These are phyloP conservation scores for Hiodon alosoides DNA, from an alignment of 2,113 vertebrate genomes.

Conservation along the genomic window DNA sequence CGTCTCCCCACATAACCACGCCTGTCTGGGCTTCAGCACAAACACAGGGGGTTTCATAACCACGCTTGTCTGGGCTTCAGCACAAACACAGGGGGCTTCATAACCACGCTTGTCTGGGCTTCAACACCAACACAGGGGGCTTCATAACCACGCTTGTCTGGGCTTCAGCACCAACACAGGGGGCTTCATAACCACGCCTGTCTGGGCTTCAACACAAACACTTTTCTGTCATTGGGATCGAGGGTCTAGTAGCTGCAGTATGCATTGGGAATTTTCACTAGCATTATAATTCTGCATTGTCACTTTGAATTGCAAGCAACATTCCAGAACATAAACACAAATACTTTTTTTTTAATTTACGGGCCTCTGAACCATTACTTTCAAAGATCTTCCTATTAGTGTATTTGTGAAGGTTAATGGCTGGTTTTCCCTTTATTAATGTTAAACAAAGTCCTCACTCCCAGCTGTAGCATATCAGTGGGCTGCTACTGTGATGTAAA, in stretches of 20 bases:
- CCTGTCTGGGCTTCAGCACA: slow-evolving; percentile 50
- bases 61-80: too few relatives aligned
- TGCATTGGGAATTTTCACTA: not conserved
- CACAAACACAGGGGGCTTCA: slow-evolving; percentile 23
- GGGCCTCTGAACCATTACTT: not conserved
- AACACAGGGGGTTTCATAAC: slow-evolving; percentile 28
- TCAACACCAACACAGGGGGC: slow-evolving; percentile 22
- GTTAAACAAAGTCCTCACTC: slow-evolving; percentile 29
- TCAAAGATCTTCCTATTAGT: not conserved
- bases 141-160: too few relatives aligned
- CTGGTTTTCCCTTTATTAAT: slow-evolving; percentile 16
- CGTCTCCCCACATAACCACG: slow-evolving; percentile 54
- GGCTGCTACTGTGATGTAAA: slow-evolving; percentile 76
- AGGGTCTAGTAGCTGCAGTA: slow-evolving; percentile 48
- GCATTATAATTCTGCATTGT: too few relatives aligned
- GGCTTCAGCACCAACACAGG: slow-evolving; percentile 13
- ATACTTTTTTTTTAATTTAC: not conserved
- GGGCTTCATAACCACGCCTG: slow-evolving; percentile 57
- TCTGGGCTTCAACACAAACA: slow-evolving; percentile 34
- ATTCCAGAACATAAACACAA: not conserved
- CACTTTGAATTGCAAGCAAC: not conserved
- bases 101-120: too few relatives aligned
- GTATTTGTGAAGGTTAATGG: slow-evolving; percentile 10
- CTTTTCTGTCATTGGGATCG: not conserved
- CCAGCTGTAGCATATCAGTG: slow-evolving; percentile 67